Percentiles rank a stretch among this genome's conserved stretches.
Conservation (phyloP, 2,888 invertebrate genomes). For the Polymixis lichenea region DNA sequence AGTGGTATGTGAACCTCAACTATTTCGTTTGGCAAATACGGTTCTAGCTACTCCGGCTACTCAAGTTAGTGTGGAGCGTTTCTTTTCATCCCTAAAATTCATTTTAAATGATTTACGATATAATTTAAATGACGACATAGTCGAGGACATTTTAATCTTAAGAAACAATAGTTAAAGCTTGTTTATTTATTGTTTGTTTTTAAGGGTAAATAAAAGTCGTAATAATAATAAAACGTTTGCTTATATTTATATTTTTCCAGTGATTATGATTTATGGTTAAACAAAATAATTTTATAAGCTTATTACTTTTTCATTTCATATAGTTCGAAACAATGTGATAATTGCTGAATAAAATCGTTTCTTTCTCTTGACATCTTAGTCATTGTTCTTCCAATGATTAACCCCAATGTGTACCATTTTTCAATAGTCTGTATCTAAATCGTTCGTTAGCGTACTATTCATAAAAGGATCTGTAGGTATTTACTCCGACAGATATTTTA, state of each 20-base stretch:
- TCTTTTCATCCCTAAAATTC: conserved; percentile 9
- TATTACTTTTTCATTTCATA: too few species aligned
- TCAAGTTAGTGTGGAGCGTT: conserved; percentile 1
- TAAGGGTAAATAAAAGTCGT: background rate
- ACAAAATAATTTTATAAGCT: too few species aligned
- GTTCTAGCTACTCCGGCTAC: conserved; percentile 5
- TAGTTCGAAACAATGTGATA: too few species aligned
- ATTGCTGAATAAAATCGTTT: too few species aligned
- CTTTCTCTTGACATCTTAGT: too few species aligned
- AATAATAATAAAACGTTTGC: background rate
- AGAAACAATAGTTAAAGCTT: background rate
- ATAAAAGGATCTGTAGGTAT: too few species aligned
- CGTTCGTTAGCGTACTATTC: too few species aligned
- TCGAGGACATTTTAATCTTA: background rate
- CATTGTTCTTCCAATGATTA: too few species aligned
- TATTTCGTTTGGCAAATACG: conserved; percentile 10
- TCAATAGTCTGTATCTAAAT: too few species aligned
- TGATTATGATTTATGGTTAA: too few species aligned
- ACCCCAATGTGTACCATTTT: too few species aligned
- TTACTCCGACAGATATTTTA: too few species aligned
- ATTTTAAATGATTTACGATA: background rate
- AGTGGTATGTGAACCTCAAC: background rate
- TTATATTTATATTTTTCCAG: background rate
- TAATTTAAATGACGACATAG: background rate
- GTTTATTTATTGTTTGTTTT: background rate